Evolutionary conservation across 64 coral and sea anemone species (phyloP), one percentile per base, ranked within the genome.

Genomic region (Hydrozoanthus tunicans): DNA sequence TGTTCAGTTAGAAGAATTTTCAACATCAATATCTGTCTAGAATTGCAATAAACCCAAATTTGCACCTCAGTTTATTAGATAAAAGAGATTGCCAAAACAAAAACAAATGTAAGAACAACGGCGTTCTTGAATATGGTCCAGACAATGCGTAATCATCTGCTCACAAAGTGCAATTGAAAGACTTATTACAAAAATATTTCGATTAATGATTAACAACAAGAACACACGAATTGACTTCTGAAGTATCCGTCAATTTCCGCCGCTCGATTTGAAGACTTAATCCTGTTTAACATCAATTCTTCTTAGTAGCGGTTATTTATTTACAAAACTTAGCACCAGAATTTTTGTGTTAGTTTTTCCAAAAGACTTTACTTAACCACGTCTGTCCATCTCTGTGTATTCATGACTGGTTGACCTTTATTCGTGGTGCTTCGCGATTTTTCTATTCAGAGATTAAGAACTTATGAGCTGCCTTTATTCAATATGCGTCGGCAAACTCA

Each of bases 301-400:
- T n/a, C 56, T 74, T 23, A 56, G 84, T 58, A 61, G 69, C 52
- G 59, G 73, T 60, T 88, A 88, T 88, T 88, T 88, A 88, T 88
- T 88, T 88, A 88, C 69, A 88, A 73, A 74, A 88, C 55, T 88
- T 54, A 88, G 68, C 69, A 74, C 84, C 70, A 72, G 67, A 88
- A 74, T 6, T 88, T 74, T 88, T 88, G 20, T 88, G 84, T 88
- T 88, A 88, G 84, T 88, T 88, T 88, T 88, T 73, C 69, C 73
- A 88, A 88, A 56, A 88, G 84, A 59, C 84, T 14, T 72, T 73
- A 88, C 84, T 74, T 88, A 88, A 74, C 24, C 54, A 74, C 23
- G 26, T 74, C 84, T 59, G 56, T 73, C 64, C 68, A 60, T 10
- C 56, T 88, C 26, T 59, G 26, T 43, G 20, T 6, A 67, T 59